phyloP scores from a whole-genome alignment of 2,888 invertebrate genomes.

The Rosalia funebris region DNA sequence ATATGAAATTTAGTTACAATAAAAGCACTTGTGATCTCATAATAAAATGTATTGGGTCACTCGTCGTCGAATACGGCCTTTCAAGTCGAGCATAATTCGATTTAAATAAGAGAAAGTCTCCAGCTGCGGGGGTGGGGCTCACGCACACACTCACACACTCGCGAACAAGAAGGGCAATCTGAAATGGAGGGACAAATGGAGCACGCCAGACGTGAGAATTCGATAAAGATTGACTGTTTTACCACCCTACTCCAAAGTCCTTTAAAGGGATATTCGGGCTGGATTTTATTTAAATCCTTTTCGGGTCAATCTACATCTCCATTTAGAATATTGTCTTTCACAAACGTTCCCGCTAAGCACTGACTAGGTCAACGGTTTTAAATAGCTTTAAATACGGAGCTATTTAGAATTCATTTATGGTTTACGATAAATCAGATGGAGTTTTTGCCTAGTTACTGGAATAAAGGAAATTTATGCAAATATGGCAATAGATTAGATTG shows the following conservation, averaged over 20 bases:
- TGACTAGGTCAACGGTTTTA: too few species aligned
- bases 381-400: too few species aligned
- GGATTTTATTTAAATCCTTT: slow-evolving; percentile 23
- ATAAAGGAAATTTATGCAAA: too few species aligned
- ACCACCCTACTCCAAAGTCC: slow-evolving; percentile 49
- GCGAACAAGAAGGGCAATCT: slow-evolving; percentile 54
- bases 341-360: too few species aligned
- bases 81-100: slow-evolving; percentile 64
- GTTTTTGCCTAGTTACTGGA: too few species aligned
- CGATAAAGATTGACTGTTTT: slow-evolving; percentile 60
- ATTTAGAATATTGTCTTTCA: slow-evolving; percentile 2
- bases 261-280: slow-evolving; percentile 30
- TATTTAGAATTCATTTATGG: too few species aligned
- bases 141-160: slow-evolving; percentile 29
- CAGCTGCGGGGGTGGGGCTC: slow-evolving; percentile 48
- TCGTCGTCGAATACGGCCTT: slow-evolving; percentile 51
- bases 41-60: slow-evolving; percentile 45
- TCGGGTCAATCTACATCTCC: slow-evolving; percentile 12
- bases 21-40: slow-evolving; percentile 33
- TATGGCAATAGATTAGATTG: too few species aligned
- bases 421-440: too few species aligned
- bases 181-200: slow-evolving; percentile 60
- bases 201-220: slow-evolving; percentile 60
- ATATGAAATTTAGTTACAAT: slow-evolving; percentile 36
- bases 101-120: slow-evolving; percentile 65